Evolutionary conservation across 1,140 invertebrate species (phyloP).

Genomic region (Lamellibrachia luymesi): DNA sequence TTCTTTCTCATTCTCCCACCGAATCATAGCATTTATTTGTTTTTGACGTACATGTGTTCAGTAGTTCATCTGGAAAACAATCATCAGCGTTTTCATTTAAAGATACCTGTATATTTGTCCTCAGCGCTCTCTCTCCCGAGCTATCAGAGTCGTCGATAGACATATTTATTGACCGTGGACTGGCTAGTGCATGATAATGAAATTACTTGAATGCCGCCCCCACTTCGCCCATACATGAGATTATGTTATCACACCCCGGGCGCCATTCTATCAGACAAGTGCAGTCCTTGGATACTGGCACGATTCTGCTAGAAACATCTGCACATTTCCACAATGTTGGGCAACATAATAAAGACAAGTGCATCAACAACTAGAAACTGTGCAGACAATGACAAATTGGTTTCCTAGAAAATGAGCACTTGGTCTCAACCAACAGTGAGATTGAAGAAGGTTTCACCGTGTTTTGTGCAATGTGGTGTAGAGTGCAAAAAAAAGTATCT

Average conservation of each 20-base stretch:
- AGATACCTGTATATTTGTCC: too few relatives aligned
- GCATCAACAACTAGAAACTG: too few relatives aligned
- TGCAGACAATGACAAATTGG: too few relatives aligned
- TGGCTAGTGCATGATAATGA: conserved; percentile 7
- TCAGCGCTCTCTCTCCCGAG: neutral
- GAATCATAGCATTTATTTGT: neutral
- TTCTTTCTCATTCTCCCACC: neutral
- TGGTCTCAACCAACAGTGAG: too few relatives aligned
- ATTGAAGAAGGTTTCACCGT: too few relatives aligned
- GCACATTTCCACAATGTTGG: too few relatives aligned
- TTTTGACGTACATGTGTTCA: neutral
- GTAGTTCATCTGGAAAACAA: neutral
- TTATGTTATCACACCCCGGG: neutral
- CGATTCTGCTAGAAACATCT: neutral
- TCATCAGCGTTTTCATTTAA: neutral
- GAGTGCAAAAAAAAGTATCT: too few relatives aligned
- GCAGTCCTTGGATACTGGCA: neutral
- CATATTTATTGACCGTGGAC: conserved; percentile 24
- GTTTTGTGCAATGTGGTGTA: too few relatives aligned
- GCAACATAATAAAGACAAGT: too few relatives aligned
- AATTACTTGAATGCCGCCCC: conserved; percentile 16
- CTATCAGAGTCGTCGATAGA: conserved; percentile 7
- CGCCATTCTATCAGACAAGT: conserved; percentile 3
- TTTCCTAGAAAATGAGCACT: too few relatives aligned
- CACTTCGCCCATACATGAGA: neutral